Base-by-base conservation (phyloP, 2,797 vertebrate genomes). In the Euphonia xanthogaster region DNA sequence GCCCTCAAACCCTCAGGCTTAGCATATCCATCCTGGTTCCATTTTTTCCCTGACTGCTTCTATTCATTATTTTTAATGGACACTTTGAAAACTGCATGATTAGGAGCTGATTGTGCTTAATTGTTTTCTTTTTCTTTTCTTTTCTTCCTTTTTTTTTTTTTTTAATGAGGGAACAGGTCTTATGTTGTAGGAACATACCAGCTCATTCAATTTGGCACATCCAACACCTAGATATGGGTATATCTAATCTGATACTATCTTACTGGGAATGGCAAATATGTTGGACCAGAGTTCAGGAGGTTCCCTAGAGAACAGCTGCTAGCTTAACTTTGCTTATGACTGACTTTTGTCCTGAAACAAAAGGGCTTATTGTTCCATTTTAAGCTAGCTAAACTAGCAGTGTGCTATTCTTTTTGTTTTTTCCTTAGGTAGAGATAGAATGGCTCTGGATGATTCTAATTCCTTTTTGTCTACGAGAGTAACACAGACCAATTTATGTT, bases 1-100 rank as follows among this genome's bases (percentile, higher is more conserved):
- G 81, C 61, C 75, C 58, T 77, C 47, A 72, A 92, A 53, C 58
- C 75, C 42, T 63, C 51, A 57, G 68, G 62, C 39, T 60, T 62
- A 72, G 53, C 63, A 44, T 47, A 57, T 89, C 54, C 37, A 3
- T 87, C 58, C 74, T 68, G 57, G 12, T 28, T 85, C 33, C 13
- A 12, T 55, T 94, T 94, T 92, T 42, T 4, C 50, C 51, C 37
- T 47, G 45, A 27, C 37, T 75, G 66, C 58, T 89, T 75, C 72
- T 63, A 31, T 84, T 90, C 71, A 55, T 95, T 93, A 44, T 15
- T 76, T 90, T 82, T 81, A 93, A 71, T 68, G 42, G 73, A n/a
- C 33, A n/a, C 47, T 90, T 93, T 74, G 70, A 90, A 93, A 96
- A 68, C 24, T 15, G 50, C 25, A 20, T 76, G 47, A 61, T 85